Evolutionary conservation across 2,888 invertebrate genomes (phyloP).

Genomic region (Macaria notata): DNA sequence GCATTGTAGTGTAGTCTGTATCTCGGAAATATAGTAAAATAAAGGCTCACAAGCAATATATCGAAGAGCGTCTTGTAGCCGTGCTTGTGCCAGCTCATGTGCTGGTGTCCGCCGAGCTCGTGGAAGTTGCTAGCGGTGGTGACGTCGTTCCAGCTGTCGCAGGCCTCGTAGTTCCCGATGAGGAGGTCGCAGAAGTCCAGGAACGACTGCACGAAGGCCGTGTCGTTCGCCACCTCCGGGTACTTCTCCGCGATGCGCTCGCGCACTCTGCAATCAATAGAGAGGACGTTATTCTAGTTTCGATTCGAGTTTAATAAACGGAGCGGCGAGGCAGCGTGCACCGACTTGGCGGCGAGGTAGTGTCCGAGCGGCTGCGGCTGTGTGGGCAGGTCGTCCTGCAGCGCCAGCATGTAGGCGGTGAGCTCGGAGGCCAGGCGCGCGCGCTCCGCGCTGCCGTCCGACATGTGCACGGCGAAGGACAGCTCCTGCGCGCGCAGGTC

Average conservation of each 20-base stretch:
- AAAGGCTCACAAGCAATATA: constrained; percentile 41
- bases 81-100: constrained; percentile 53
- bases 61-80: constrained; percentile 60
- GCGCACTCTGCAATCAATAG: constrained; percentile 40
- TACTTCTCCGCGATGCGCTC: constrained; percentile 44
- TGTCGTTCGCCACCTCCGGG: constrained; percentile 40
- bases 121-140: constrained; percentile 43
- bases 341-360: not conserved
- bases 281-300: not conserved
- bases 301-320: not conserved
- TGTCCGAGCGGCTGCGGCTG: constrained; percentile 38
- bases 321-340: not conserved
- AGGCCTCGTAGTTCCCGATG: constrained; percentile 50
- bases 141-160: constrained; percentile 57
- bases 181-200: constrained; percentile 47
- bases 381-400: constrained; percentile 39
- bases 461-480: constrained; percentile 40
- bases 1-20: too few species aligned
- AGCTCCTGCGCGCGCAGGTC: constrained; percentile 45
- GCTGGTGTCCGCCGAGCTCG: constrained; percentile 49
- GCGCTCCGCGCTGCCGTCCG: constrained; percentile 40
- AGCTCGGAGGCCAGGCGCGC: constrained; percentile 42
- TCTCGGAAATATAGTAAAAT: not conserved
- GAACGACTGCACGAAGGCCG: constrained; percentile 46
- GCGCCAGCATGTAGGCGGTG: constrained; percentile 34